These are phyloP conservation scores for Mactromeris polynyma DNA, from an alignment of 2,888 invertebrate genomes.

Conservation along the genomic window DNA sequence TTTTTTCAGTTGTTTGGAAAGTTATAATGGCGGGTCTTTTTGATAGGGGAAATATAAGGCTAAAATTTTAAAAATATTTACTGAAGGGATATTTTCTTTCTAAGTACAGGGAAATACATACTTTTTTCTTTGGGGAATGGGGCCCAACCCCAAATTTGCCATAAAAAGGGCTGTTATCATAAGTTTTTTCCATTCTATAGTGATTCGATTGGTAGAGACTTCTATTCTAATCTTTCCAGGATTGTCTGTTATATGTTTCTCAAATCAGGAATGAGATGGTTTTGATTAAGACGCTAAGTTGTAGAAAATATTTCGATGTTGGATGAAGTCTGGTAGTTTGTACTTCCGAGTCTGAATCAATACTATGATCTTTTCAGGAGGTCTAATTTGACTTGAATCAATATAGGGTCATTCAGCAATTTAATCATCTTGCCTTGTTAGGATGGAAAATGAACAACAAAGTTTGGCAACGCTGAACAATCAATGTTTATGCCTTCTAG, in stretches of 20 bases:
- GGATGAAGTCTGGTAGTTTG: neutral
- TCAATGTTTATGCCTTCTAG: slow-evolving; percentile 8
- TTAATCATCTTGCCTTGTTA: slow-evolving; percentile 11
- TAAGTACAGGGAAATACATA: too few species aligned
- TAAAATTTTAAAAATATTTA: too few species aligned
- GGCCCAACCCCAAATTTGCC: too few species aligned
- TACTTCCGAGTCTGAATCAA: neutral
- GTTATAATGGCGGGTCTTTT: too few species aligned
- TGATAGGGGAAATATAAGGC: too few species aligned
- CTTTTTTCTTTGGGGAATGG: too few species aligned
- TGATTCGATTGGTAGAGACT: neutral
- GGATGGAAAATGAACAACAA: neutral
- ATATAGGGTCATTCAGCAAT: slow-evolving; percentile 14
- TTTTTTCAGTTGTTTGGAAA: too few species aligned
- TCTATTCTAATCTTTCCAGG: neutral
- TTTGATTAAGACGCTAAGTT: neutral
- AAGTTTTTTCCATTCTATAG: neutral
- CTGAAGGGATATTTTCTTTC: too few species aligned
- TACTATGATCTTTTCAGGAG: slow-evolving; percentile 1
- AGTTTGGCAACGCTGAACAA: neutral
- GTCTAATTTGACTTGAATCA: slow-evolving; percentile 21
- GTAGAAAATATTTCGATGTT: neutral
- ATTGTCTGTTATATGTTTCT: neutral
- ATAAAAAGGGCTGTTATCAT: too few species aligned
- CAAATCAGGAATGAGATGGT: neutral